Evolutionary conservation across 2,888 invertebrate genomes (phyloP).

Genomic region (Acleris literana): DNA sequence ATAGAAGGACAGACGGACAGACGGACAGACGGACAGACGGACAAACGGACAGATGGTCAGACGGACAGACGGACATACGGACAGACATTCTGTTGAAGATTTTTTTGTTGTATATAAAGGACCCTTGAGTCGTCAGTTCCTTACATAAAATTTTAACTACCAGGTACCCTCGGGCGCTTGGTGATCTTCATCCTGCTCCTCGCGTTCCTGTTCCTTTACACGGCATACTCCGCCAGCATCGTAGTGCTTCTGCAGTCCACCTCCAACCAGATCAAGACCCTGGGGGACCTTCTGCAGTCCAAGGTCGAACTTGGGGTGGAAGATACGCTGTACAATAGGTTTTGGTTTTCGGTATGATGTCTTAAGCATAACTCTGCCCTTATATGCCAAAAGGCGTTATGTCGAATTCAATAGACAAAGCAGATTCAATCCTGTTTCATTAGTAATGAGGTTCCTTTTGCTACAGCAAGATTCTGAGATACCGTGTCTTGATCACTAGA

Average conservation of each 20-base stretch:
- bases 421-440: too few species aligned
- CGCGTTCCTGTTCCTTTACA: conserved; percentile 86
- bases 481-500: too few species aligned
- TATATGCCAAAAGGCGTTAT: too few species aligned
- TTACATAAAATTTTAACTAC: background rate
- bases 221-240: conserved; percentile 89
- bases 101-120: background rate
- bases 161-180: conserved; percentile 78
- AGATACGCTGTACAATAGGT: conserved; percentile 85
- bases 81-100: too few species aligned
- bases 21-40: too few species aligned
- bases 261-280: conserved; percentile 85
- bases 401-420: too few species aligned
- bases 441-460: too few species aligned
- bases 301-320: conserved; percentile 86
- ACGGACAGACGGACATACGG: too few species aligned
- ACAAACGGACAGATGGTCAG: too few species aligned
- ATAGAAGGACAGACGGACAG: too few species aligned
- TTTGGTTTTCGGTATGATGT: conserved; percentile 84
- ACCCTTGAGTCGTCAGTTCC: background rate
- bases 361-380: too few species aligned
- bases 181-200: conserved; percentile 85
- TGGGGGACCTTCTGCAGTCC: conserved; percentile 86
- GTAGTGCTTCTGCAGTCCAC: conserved; percentile 89
- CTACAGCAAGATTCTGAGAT: too few species aligned